Evolutionary conservation across 2,797 vertebrate species (phyloP).

Genomic region (Rhodeus uyekii): DNA sequence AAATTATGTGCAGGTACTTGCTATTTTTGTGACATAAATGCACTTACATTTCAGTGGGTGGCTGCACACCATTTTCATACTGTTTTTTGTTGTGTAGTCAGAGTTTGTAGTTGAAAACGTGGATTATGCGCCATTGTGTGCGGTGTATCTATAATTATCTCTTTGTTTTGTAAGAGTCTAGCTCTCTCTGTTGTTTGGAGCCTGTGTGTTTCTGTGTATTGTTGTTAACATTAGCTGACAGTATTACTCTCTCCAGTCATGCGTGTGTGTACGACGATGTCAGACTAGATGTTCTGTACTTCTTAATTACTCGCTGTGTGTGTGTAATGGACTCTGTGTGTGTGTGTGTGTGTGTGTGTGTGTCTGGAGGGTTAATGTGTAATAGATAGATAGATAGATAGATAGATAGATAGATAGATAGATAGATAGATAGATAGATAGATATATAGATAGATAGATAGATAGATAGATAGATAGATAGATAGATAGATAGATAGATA

Average conservation of each 20-base stretch:
- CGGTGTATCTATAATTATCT: constrained; percentile 25
- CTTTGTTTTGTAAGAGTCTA: constrained; percentile 26
- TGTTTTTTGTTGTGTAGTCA: constrained; percentile 9
- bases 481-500: not conserved
- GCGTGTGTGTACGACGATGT: constrained; percentile 55
- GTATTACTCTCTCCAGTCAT: constrained; percentile 58
- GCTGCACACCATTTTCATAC: not conserved
- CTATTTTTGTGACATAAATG: not conserved
- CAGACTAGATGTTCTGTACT: constrained; percentile 51
- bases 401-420: not conserved
- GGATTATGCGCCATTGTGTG: not conserved
- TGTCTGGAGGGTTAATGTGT: too few relatives aligned
- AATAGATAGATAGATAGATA: not conserved
- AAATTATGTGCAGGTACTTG: not conserved
- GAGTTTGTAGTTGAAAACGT: not conserved
- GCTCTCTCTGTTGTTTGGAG: constrained; percentile 13
- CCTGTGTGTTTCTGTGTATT: constrained; percentile 26
- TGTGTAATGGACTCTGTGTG: constrained; percentile 49
- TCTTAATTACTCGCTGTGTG: constrained; percentile 53
- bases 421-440: not conserved
- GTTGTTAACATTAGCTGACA: constrained; percentile 56
- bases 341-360: not conserved
- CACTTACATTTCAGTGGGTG: not conserved
- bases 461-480: not conserved
- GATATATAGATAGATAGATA: not conserved